A percentile compares a stretch with the other conserved stretches of the same genome.
Conservation (phyloP, 2,888 invertebrate genomes). For the Lithodes maja region DNA sequence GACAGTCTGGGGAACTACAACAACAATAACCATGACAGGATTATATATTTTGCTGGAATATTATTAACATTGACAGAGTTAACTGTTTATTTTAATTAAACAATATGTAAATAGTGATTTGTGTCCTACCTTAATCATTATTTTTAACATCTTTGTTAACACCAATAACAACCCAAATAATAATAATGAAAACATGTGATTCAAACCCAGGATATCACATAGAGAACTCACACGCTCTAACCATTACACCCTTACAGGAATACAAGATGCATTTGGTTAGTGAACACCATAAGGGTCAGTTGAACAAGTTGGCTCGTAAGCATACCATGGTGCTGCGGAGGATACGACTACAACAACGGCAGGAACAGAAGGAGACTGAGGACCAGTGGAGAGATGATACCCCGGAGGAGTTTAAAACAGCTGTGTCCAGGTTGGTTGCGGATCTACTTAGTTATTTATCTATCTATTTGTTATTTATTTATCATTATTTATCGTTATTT, state of each 20-base stretch:
- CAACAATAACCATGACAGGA: too few relatives aligned
- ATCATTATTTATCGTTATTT: background rate
- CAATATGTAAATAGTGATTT: too few relatives aligned
- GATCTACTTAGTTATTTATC: background rate
- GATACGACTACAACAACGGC: slow-evolving; percentile 87
- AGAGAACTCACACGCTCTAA: too few relatives aligned
- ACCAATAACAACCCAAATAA: too few relatives aligned
- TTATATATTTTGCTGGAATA: too few relatives aligned
- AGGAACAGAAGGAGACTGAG: slow-evolving; percentile 86
- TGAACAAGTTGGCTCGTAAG: slow-evolving; percentile 84
- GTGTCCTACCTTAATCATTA: too few relatives aligned
- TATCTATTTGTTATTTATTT: background rate
- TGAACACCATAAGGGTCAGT: slow-evolving; percentile 82
- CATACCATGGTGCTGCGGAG: slow-evolving; percentile 84
- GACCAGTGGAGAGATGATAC: slow-evolving; percentile 78
- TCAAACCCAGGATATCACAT: too few relatives aligned
- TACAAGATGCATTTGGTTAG: slow-evolving; percentile 85
- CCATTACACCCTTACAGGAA: slow-evolving; percentile 76
- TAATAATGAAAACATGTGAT: too few relatives aligned
- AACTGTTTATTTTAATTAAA: too few relatives aligned
- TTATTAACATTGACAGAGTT: too few relatives aligned
- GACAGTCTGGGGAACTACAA: too few relatives aligned
- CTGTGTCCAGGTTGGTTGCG: slow-evolving; percentile 48
- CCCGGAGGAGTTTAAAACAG: slow-evolving; percentile 74
- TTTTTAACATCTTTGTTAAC: too few relatives aligned